These are phyloP conservation scores for Sminthurides aquaticus DNA, from an alignment of 2,888 invertebrate genomes.

Conservation along the genomic window DNA sequence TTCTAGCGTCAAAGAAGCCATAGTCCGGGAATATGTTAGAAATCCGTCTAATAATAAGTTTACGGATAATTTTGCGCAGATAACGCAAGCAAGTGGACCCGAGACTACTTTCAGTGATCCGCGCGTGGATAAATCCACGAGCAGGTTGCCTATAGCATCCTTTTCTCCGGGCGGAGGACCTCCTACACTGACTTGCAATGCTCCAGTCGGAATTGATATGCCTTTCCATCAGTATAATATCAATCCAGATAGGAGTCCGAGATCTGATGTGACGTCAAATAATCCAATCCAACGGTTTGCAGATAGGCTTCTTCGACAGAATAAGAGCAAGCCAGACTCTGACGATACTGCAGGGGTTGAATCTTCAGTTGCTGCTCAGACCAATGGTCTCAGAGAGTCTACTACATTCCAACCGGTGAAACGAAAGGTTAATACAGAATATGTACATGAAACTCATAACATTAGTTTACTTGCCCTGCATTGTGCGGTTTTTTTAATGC, in stretches of 20 bases:
- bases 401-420: neutral
- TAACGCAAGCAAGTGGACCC: neutral
- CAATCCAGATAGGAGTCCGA: neutral
- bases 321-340: neutral
- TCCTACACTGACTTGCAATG: neutral
- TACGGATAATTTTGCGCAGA: conserved; percentile 17
- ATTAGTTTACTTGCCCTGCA: too few species aligned
- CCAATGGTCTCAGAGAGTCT: neutral
- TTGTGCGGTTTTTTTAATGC: too few species aligned
- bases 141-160: neutral
- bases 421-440: neutral
- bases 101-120: neutral
- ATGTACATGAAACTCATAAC: too few species aligned
- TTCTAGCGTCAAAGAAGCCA: conserved; percentile 29
- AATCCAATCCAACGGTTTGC: conserved; percentile 23
- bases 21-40: conserved; percentile 35
- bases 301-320: conserved; percentile 15
- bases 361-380: neutral
- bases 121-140: neutral
- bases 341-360: neutral
- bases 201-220: too few species aligned
- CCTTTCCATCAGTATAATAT: too few species aligned
- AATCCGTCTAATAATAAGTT: conserved; percentile 26
- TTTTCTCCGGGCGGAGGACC: neutral
- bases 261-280: conserved; percentile 2